phyloP scores from a whole-genome alignment of 2,888 invertebrate species.

The Rambutsinella grinnellia region DNA sequence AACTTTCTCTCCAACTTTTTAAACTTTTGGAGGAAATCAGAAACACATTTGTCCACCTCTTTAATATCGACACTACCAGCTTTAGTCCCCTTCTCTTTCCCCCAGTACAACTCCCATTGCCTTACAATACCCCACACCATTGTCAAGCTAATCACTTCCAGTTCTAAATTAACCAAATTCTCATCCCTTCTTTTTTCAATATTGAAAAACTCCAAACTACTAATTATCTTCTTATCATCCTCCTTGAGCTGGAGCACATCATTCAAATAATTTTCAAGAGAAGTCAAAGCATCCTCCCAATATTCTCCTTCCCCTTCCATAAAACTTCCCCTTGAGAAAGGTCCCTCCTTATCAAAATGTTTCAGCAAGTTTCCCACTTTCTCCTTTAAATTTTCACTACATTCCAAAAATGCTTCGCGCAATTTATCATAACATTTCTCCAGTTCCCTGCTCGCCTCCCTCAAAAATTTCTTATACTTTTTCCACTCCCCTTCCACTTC shows the following conservation, averaged over 20 bases:
- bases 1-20: not conserved
- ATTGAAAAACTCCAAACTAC: conserved; percentile 1
- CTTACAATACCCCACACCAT: conserved; percentile 3
- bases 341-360: conserved; percentile 5
- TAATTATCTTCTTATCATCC: not conserved
- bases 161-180: conserved; percentile 4
- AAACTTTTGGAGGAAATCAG: not conserved
- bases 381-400: conserved; percentile 10
- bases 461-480: conserved; percentile 78
- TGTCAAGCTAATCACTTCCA: not conserved
- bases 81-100: not conserved
- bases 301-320: not conserved
- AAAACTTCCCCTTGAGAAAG: conserved; percentile 12
- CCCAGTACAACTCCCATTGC: not conserved
- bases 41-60: not conserved
- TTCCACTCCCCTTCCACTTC: conserved; percentile 77
- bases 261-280: conserved; percentile 7
- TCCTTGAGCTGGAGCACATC: not conserved
- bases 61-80: not conserved
- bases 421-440: conserved; percentile 77
- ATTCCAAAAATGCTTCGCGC: conserved; percentile 38
- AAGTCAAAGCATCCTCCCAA: not conserved
- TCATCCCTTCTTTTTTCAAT: not conserved
- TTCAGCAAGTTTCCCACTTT: not conserved
- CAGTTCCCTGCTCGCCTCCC: conserved; percentile 81